Evolutionary conservation across 2,888 invertebrate genomes (phyloP).

Genomic region (Aspidiotus rigidus): DNA sequence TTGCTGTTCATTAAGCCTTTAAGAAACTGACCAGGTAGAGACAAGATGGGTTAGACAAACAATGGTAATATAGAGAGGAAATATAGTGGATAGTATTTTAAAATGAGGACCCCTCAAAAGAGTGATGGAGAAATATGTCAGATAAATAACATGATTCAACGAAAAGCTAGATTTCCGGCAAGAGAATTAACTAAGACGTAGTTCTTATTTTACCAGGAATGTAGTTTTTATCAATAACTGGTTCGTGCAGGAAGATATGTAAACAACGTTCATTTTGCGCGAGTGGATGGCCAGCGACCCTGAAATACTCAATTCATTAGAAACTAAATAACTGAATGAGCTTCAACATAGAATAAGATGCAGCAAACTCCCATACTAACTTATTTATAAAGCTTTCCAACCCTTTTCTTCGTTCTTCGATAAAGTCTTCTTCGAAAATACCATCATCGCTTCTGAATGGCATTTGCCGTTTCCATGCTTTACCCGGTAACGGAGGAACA

Average conservation of each 20-base stretch:
- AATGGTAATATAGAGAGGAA: too few relatives aligned
- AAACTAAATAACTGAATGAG: too few relatives aligned
- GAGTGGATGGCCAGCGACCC: slow-evolving; percentile 95
- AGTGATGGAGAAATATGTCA: too few relatives aligned
- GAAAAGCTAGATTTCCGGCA: too few relatives aligned
- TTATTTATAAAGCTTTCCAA: slow-evolving; percentile 98
- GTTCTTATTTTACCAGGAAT: slow-evolving; percentile 98
- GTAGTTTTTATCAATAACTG: slow-evolving; percentile 96
- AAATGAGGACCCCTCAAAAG: too few relatives aligned
- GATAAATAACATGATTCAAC: too few relatives aligned
- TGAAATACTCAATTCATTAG: slow-evolving; percentile 43
- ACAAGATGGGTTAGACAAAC: too few relatives aligned
- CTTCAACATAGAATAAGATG: too few relatives aligned
- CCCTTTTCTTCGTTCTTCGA: slow-evolving; percentile 94
- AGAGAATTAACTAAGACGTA: slow-evolving; percentile 49
- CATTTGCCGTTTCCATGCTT: slow-evolving; percentile 96
- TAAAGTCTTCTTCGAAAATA: slow-evolving; percentile 98
- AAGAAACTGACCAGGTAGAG: too few relatives aligned
- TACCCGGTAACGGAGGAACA: slow-evolving; percentile 94
- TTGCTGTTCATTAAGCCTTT: too few relatives aligned
- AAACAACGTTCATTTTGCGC: slow-evolving; percentile 98
- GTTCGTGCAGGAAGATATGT: slow-evolving; percentile 98
- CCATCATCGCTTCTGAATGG: slow-evolving; percentile 98
- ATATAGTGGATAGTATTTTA: too few relatives aligned
- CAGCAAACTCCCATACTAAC: slow-evolving; percentile 47